These are phyloP conservation scores for Triplophysa bombifrons DNA, from an alignment of 2,797 vertebrate species.

Conservation along the genomic window DNA sequence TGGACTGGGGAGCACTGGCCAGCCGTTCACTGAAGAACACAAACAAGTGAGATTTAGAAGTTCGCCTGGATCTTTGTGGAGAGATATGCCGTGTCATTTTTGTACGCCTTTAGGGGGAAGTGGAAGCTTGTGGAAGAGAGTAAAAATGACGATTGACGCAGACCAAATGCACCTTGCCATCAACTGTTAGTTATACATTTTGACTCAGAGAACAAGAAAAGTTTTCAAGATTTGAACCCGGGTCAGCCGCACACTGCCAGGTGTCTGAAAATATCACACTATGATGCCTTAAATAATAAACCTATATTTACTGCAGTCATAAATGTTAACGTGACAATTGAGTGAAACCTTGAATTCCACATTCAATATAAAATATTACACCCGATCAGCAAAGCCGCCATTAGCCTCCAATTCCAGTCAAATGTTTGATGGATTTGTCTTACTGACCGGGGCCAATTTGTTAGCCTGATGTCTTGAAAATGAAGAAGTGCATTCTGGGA, in stretches of 20 bases:
- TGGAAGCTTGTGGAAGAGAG: not conserved
- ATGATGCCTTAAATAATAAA: no score
- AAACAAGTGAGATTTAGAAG: not conserved
- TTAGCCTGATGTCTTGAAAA: conserved; percentile 8
- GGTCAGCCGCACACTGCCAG: not conserved
- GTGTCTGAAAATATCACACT: not conserved
- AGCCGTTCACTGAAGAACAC: not conserved
- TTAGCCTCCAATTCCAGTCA: not conserved
- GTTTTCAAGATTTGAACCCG: not conserved
- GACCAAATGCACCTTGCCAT: not conserved
- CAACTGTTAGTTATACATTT: not conserved
- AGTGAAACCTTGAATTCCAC: not conserved
- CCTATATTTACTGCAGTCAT: no score
- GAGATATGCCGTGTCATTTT: not conserved
- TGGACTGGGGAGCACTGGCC: conserved; percentile 6
- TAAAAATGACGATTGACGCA: not conserved
- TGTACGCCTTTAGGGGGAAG: not conserved
- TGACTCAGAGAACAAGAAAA: not conserved
- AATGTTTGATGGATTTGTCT: not conserved
- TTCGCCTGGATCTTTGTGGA: not conserved
- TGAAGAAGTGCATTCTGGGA: conserved; percentile 3
- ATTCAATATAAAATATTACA: not conserved
- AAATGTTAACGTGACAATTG: not conserved
- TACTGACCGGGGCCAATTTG: not conserved
- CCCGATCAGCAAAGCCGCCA: not conserved